Percentiles rank a stretch among this genome's conserved stretches.
Conservation (phyloP, 1,140 invertebrate species). For the Drosophila kohkoa region DNA sequence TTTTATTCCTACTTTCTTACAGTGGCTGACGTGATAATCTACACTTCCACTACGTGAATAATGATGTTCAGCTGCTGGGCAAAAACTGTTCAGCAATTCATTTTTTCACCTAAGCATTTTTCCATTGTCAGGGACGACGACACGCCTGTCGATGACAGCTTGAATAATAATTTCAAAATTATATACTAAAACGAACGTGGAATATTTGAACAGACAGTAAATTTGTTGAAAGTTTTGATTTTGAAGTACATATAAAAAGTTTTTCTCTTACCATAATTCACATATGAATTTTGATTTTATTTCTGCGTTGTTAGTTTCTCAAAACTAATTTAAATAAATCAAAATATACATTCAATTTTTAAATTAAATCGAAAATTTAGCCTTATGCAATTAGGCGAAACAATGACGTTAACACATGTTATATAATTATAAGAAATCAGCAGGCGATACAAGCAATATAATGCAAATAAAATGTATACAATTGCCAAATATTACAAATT, state of each 20-base stretch:
- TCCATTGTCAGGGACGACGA: constrained; percentile 57
- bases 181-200: background rate
- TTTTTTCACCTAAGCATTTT: constrained; percentile 52
- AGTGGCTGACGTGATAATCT: constrained; percentile 63
- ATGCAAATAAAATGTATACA: constrained; percentile 50
- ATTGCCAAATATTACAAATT: constrained; percentile 52
- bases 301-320: too few species aligned
- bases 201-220: background rate
- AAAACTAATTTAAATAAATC: too few species aligned
- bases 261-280: background rate
- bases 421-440: constrained; percentile 54
- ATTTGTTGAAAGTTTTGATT: background rate
- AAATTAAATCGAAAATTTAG: background rate
- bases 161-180: constrained; percentile 55
- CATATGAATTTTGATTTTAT: too few species aligned
- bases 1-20: constrained; percentile 24
- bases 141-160: constrained; percentile 64
- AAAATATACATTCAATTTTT: background rate
- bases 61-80: constrained; percentile 67
- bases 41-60: constrained; percentile 69
- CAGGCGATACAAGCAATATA: constrained; percentile 17
- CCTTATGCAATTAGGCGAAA: background rate
- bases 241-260: background rate
- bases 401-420: constrained; percentile 50
- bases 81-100: constrained; percentile 50